These are phyloP conservation scores for Galleria mellonella DNA, from an alignment of 1,140 invertebrate species.

Conservation along the genomic window DNA sequence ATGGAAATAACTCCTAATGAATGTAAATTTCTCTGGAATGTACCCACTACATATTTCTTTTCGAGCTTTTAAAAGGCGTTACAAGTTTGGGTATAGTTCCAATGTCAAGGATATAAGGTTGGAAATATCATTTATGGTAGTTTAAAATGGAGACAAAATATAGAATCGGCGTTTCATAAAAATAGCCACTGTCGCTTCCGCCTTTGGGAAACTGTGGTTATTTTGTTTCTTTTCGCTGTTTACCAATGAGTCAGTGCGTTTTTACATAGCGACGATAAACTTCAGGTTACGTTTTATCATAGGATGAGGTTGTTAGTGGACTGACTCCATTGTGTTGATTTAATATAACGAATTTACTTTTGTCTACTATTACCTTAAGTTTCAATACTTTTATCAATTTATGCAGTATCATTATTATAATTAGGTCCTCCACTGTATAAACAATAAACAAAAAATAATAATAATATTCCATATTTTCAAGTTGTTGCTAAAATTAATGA, in stretches of 20 bases:
- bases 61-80: too few species aligned
- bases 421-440: too few species aligned
- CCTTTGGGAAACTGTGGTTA: constrained; percentile 51
- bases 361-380: too few species aligned
- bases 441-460: too few species aligned
- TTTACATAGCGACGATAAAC: not conserved
- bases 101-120: constrained; percentile 27
- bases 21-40: constrained; percentile 16
- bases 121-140: constrained; percentile 25
- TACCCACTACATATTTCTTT: constrained; percentile 1
- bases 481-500: too few species aligned
- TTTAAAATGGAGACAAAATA: constrained; percentile 27
- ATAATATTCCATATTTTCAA: too few species aligned
- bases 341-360: too few species aligned
- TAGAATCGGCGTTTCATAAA: constrained; percentile 46
- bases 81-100: not conserved
- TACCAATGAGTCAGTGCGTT: constrained; percentile 20
- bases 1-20: constrained; percentile 42
- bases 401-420: too few species aligned
- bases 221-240: constrained; percentile 40
- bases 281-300: too few species aligned
- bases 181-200: constrained; percentile 62
- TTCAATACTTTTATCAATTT: too few species aligned
- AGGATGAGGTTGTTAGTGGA: too few species aligned
- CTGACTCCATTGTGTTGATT: too few species aligned